Evolutionary conservation across 2,888 invertebrate genomes (phyloP), one percentile per base, ranked within the genome.

Genomic region (Clusia tigrina): DNA sequence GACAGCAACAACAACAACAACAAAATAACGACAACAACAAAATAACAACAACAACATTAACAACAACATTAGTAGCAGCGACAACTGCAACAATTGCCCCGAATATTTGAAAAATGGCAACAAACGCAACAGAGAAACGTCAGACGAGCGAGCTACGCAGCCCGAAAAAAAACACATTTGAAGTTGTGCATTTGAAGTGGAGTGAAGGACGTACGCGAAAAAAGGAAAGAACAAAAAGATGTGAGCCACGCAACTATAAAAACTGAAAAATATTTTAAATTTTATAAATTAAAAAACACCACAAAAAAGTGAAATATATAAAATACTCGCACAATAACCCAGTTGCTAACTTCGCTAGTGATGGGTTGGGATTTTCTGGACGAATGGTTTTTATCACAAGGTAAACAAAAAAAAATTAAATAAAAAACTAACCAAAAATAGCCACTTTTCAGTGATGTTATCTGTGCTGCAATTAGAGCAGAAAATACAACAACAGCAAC

Each of bases 341-440:
- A 32, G 32, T 12, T 9, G 32, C 32, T 9, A 32, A 32, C 6
- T 6, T 6, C 32, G 42, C 42, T 15, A 5, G n/a, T 67, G 72
- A 75, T 75, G 74, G 74, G 74, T 74, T 76, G 81, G 79, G 81
- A 82, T 78, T 81, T 81, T 79, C 76, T 82, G 72, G 81, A 82
- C 71, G 81, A 81, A 73, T 81, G 81, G 82, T 81, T 81, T 76
- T 74, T 81, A 76, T 82, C 80, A 69, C 82, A 82, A 82, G 82
- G 81, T 81, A 81, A 81, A 75, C 56, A 48, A 46, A 62, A 38
- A 12, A 38, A 38, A 20, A 32, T 2, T 10, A 6, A 51, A 22
- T 32, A 12, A 5, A 53, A 6, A 5, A 15, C 10, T 18, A 20
- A 15, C 10, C 3, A 15, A 53, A 24, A 53, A 53, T 3, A 10